phyloP scores from a whole-genome alignment of 1,140 invertebrate genomes.

The Onthophagus taurus region DNA sequence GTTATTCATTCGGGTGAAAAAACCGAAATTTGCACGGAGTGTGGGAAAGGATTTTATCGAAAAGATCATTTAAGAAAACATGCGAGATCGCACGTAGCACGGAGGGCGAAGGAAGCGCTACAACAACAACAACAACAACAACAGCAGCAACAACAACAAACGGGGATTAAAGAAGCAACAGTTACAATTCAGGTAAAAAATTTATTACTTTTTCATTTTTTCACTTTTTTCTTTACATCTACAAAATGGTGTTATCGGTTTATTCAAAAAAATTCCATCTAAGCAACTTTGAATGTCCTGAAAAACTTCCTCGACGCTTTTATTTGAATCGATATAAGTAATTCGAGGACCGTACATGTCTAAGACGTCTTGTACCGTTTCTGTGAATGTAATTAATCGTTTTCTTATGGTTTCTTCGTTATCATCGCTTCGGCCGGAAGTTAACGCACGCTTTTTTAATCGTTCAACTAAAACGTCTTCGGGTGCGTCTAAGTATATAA shows the following conservation, averaged over 20 bases:
- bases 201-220: too few relatives aligned
- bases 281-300: too few relatives aligned
- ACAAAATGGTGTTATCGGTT: too few relatives aligned
- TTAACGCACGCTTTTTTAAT: conserved; percentile 72
- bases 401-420: conserved; percentile 1
- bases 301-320: too few relatives aligned
- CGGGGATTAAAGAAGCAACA: conserved; percentile 27
- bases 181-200: conserved; percentile 46
- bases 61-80: conserved; percentile 74
- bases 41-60: conserved; percentile 72
- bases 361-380: too few relatives aligned
- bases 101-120: conserved; percentile 57
- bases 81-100: conserved; percentile 60
- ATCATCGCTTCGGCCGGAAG: conserved; percentile 42
- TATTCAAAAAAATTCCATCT: too few relatives aligned
- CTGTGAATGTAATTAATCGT: not conserved
- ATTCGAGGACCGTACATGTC: too few relatives aligned
- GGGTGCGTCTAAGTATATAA: conserved; percentile 69
- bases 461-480: conserved; percentile 75
- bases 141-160: conserved; percentile 27
- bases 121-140: conserved; percentile 32
- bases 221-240: too few relatives aligned
- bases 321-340: too few relatives aligned
- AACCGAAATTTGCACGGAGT: conserved; percentile 55
- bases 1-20: conserved; percentile 75